These are phyloP conservation scores for Sakesphorus luctuosus DNA, from an alignment of 2,113 vertebrate species.

Conservation along the genomic window DNA sequence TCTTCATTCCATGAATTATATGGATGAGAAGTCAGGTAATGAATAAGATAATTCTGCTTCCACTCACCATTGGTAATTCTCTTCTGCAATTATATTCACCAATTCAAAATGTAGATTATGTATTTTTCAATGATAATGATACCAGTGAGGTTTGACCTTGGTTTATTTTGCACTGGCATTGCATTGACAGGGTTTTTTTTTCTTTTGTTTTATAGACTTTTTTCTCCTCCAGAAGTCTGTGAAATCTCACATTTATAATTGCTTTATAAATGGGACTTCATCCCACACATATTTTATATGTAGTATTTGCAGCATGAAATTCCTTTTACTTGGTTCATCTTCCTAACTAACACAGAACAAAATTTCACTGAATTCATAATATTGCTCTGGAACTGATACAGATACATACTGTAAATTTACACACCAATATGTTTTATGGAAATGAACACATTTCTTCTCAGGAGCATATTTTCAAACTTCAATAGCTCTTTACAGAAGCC, in stretches of 20 bases:
- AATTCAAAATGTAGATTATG: background rate
- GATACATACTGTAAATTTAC: constrained; percentile 66
- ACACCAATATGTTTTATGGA: constrained; percentile 71
- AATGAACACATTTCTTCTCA: constrained; percentile 64
- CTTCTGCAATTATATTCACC: constrained; percentile 17
- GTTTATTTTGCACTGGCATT: constrained; percentile 10
- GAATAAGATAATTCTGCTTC: constrained; percentile 12
- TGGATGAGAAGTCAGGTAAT: background rate
- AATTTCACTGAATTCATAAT: constrained; percentile 67
- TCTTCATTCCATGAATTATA: constrained; percentile 3
- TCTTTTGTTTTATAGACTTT: background rate
- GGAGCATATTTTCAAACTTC: constrained; percentile 68
- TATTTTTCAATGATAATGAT: background rate
- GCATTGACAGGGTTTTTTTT: background rate
- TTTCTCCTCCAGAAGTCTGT: constrained; percentile 9
- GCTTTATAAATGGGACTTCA: constrained; percentile 56
- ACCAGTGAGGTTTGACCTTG: constrained; percentile 32
- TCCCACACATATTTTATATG: constrained; percentile 59
- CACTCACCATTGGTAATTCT: constrained; percentile 10
- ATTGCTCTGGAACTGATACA: constrained; percentile 52
- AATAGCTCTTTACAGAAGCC: constrained; percentile 63
- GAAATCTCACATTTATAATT: constrained; percentile 59
- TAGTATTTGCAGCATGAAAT: constrained; percentile 40
- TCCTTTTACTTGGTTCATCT: constrained; percentile 56
- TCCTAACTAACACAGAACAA: constrained; percentile 41